Conservation (phyloP, 1,140 invertebrate genomes). For the Probaryconus sp. region DNA sequence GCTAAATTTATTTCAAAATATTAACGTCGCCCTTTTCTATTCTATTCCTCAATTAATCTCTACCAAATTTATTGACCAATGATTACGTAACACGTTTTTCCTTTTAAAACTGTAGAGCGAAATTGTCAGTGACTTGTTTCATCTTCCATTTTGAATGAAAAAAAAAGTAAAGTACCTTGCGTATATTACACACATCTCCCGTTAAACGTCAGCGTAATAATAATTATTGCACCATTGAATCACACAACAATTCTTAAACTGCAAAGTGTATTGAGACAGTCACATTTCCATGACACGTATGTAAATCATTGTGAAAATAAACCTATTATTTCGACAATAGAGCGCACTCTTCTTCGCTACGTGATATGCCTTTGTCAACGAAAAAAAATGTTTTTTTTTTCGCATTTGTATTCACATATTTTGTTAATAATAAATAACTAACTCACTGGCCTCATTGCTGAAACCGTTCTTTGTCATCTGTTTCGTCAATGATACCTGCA, state of each 20-base stretch:
- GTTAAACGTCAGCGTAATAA: neutral
- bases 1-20: no score
- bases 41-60: no score
- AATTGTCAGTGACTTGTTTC: constrained; percentile 2
- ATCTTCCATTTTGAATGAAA: constrained; percentile 1
- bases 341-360: constrained; percentile 12
- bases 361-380: constrained; percentile 29
- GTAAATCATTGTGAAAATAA: constrained; percentile 5
- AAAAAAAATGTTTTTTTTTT: constrained; percentile 3
- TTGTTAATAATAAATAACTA: neutral
- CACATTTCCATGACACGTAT: constrained; percentile 5
- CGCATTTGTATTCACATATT: neutral
- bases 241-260: constrained; percentile 9
- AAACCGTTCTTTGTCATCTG: neutral
- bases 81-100: no score
- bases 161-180: constrained; percentile 5
- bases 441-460: neutral
- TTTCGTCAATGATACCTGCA: constrained; percentile 19
- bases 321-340: neutral
- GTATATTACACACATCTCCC: neutral
- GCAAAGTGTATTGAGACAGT: no score
- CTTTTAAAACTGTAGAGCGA: constrained; percentile 32
- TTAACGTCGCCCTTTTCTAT: no score
- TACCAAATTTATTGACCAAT: no score
- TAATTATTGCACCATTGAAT: constrained; percentile 12